Conservation (phyloP, 2,797 vertebrate species). For the Schizopygopsis malacanthus region DNA sequence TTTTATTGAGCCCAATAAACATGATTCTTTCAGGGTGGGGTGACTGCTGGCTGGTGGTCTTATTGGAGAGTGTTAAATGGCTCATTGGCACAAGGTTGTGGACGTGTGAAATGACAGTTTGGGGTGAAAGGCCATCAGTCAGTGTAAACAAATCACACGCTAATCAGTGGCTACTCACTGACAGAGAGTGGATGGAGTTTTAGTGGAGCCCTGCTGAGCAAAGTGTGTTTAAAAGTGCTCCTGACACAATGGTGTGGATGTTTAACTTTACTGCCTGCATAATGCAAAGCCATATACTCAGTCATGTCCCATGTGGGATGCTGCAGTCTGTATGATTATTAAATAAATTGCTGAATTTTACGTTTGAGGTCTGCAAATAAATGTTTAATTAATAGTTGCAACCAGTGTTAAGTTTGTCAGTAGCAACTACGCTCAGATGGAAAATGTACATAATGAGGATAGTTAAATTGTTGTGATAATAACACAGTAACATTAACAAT, state of each 20-base stretch:
- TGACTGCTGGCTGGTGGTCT: conserved; percentile 61
- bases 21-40: conserved; percentile 77
- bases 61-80: conserved; percentile 85
- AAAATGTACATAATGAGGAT: background rate
- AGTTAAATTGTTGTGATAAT: background rate
- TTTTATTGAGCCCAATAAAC: conserved; percentile 83
- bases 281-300: conserved; percentile 31
- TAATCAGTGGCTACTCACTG: conserved; percentile 81
- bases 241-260: conserved; percentile 40
- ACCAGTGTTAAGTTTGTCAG: background rate
- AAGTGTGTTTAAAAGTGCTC: conserved; percentile 39
- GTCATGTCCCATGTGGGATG: conserved; percentile 14
- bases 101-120: conserved; percentile 74
- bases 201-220: conserved; percentile 69
- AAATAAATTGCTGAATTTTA: background rate
- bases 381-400: background rate
- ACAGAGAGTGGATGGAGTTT: conserved; percentile 68
- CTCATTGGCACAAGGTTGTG: conserved; percentile 88
- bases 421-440: background rate
- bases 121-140: conserved; percentile 81
- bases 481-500: background rate
- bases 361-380: background rate
- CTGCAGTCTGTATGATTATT: conserved; percentile 2
- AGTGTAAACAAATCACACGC: conserved; percentile 85
- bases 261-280: conserved; percentile 33